Evolutionary conservation across 1,140 invertebrate genomes (phyloP).

Genomic region (Aporrectodea caliginosa): DNA sequence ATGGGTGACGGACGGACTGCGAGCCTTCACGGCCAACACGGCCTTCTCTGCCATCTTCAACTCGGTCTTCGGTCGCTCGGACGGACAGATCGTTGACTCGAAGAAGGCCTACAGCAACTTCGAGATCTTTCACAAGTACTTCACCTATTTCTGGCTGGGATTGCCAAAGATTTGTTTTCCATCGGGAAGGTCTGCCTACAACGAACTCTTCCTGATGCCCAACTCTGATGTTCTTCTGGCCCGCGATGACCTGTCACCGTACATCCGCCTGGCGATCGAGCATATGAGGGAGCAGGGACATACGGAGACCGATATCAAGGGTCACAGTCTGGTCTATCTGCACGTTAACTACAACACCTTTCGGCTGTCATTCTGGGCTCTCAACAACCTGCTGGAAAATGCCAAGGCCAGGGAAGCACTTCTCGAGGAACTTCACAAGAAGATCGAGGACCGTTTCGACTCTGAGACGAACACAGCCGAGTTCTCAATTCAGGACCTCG

Average conservation of each 20-base stretch:
- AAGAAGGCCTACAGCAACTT: conserved; percentile 48
- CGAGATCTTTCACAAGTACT: conserved; percentile 54
- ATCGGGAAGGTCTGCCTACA: conserved; percentile 45
- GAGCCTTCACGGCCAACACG: conserved; percentile 48
- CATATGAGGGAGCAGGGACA: conserved; percentile 49
- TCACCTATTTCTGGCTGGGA: conserved; percentile 55
- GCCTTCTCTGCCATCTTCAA: conserved; percentile 53
- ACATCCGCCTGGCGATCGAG: conserved; percentile 48
- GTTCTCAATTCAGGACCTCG: conserved; percentile 47
- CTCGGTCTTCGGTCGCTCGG: conserved; percentile 50
- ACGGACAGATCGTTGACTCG: conserved; percentile 42
- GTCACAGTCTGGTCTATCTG: conserved; percentile 54
- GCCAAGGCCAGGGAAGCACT: conserved; percentile 39
- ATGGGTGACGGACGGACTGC: too few species aligned
- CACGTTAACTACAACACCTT: conserved; percentile 57
- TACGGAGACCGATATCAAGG: conserved; percentile 50
- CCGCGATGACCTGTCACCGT: conserved; percentile 48
- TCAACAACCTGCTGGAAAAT: conserved; percentile 47
- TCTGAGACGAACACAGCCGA: conserved; percentile 36
- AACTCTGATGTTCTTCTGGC: conserved; percentile 42
- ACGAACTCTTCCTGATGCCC: conserved; percentile 45
- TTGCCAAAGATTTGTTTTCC: conserved; percentile 50
- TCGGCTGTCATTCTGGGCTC: conserved; percentile 49
- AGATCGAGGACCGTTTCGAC: conserved; percentile 33
- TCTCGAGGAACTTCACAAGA: conserved; percentile 27